phyloP scores from a whole-genome alignment of 2,113 vertebrate species.

The Erythrocercus mccallii region DNA sequence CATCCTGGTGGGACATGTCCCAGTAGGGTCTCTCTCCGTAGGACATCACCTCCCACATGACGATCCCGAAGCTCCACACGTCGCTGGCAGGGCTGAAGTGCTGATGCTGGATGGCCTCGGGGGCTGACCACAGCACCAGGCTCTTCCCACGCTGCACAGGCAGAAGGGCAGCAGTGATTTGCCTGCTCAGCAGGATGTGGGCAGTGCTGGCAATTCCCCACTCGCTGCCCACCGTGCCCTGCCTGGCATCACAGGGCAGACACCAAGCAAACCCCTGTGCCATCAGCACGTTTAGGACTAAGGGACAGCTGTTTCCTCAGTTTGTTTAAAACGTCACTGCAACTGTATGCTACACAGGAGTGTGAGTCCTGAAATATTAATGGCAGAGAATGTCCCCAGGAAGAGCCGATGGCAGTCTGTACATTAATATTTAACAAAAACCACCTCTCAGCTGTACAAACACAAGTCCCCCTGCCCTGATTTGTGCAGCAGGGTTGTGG shows the following conservation, averaged over 20 bases:
- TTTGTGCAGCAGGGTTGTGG: background rate
- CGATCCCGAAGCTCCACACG: conserved; percentile 95
- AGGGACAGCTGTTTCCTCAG: background rate
- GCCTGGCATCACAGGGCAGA: accelerated
- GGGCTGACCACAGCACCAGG: conserved; percentile 90
- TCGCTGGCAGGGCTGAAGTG: conserved; percentile 93
- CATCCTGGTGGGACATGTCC: conserved; percentile 98
- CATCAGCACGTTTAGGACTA: background rate
- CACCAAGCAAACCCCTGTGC: accelerated
- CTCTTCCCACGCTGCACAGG: conserved; percentile 82
- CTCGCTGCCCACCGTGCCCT: accelerated
- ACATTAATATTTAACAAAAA: background rate
- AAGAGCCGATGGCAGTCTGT: conserved; percentile 26
- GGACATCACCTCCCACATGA: conserved; percentile 99
- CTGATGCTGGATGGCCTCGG: conserved; percentile 90
- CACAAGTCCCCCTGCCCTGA: background rate
- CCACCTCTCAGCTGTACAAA: background rate
- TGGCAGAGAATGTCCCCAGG: background rate
- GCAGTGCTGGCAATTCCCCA: accelerated
- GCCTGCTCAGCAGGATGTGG: accelerated
- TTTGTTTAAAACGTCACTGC: background rate
- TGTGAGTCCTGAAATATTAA: background rate
- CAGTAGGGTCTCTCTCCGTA: conserved; percentile 97
- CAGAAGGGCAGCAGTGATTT: background rate
- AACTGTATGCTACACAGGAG: background rate